Evolutionary conservation across 2,888 invertebrate species (phyloP), one percentile per base, ranked within the genome.

Genomic region (Spisula subtruncata): DNA sequence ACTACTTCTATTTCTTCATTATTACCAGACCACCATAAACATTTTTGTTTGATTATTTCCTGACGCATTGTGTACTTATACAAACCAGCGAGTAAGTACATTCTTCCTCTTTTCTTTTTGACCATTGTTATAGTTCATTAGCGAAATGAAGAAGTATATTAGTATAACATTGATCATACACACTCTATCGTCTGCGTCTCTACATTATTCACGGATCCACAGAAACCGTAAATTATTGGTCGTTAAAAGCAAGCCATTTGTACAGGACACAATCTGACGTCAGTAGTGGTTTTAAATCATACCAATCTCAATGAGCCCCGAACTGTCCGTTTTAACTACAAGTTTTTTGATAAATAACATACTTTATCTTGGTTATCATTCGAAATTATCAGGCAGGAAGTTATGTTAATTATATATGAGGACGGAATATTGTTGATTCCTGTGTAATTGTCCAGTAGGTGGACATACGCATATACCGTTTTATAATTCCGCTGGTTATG

Each of bases 221-320:
- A 79, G 79, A 83, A 85, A 85, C 81, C 82, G 85, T 87, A 87
- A 90, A 87, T 90, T 90, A 87, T 81, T 25, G 71, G 87, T 75
- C 87, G 87, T 85, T 81, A 90, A 90, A 85, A 87, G 85, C 66
- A 82, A 75, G 80, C 85, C 85, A 87, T 90, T 90, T 85, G 48
- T 32, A 56, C 41, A 83, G 85, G 81, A 48, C 29, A 46, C 85
- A 46, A 84, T 87, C 87, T 87, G 66, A 81, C 79, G 84, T 60
- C 66, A 41, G 66, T 66, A 71, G 86, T 66, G 46, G 35, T 20
- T 25, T 51, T 71, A 75, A 54, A 83, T 83, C 75, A 87, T 71
- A 16, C 32, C 35, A 48, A n/a, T 16, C 46, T 46, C 83, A 25
- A 83, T 83, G 71, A 1, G 10, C 18, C 51, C 32, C 16, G 18